Percentiles rank a stretch among this genome's conserved stretches.
Evolutionary conservation across 2,888 invertebrate species (phyloP).

Genomic region (Tetragonisca angustula): DNA sequence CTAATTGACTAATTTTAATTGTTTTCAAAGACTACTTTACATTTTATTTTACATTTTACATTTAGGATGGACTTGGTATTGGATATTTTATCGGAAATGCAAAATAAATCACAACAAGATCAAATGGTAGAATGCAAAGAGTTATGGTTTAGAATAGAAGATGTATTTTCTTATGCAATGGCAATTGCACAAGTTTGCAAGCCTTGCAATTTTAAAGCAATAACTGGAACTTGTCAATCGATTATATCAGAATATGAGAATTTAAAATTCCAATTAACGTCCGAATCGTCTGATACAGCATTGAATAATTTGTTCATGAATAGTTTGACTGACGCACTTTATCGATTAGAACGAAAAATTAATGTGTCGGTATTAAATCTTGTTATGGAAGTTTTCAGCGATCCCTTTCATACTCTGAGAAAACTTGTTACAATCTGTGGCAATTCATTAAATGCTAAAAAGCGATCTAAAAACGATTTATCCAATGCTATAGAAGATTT

Average conservation of each 20-base stretch:
- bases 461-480: constrained; percentile 82
- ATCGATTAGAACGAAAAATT: constrained; percentile 88
- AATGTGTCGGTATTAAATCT: constrained; percentile 88
- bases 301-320: constrained; percentile 87
- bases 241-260: constrained; percentile 82
- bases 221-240: constrained; percentile 82
- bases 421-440: constrained; percentile 81
- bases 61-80: constrained; percentile 81
- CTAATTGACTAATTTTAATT: not conserved
- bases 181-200: constrained; percentile 83
- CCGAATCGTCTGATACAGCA: constrained; percentile 83
- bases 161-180: constrained; percentile 83
- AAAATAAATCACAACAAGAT: constrained; percentile 70
- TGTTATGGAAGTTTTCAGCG: constrained; percentile 84
- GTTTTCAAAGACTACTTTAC: not conserved
- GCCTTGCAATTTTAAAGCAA: constrained; percentile 81
- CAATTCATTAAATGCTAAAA: constrained; percentile 74
- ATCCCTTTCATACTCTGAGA: constrained; percentile 79
- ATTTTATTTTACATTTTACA: not conserved
- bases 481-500: constrained; percentile 86
- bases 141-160: constrained; percentile 81
- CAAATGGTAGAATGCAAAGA: constrained; percentile 74
- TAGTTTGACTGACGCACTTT: constrained; percentile 87
- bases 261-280: constrained; percentile 76
- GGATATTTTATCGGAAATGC: constrained; percentile 78